These are phyloP conservation scores for Platycercus adscitus DNA, from an alignment of 2,113 vertebrate species.

Conservation along the genomic window DNA sequence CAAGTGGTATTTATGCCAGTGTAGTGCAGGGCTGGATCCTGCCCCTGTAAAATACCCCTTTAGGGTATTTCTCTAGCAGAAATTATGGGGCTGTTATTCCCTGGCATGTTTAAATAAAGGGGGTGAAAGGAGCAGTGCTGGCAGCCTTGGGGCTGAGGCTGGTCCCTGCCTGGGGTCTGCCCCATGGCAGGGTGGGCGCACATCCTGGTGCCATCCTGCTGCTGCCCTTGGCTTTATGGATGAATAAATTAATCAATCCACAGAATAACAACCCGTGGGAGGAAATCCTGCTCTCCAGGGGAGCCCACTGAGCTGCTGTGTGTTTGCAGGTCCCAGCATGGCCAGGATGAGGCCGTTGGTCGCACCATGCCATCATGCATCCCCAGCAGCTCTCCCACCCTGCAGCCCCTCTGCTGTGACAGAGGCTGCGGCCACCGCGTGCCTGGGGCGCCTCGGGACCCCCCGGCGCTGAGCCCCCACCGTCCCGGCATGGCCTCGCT, in stretches of 20 bases:
- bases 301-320: not conserved
- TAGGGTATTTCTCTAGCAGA: not conserved
- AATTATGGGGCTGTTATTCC: not conserved
- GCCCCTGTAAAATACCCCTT: not conserved
- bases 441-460: conserved; percentile 41
- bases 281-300: fast-evolving
- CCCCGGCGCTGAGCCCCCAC: conserved; percentile 68
- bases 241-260: not conserved
- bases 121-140: not conserved
- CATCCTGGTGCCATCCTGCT: not conserved
- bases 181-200: not conserved
- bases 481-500: conserved; percentile 86
- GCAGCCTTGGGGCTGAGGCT: not conserved
- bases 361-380: conserved; percentile 85
- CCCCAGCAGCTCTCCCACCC: conserved; percentile 77
- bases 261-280: fast-evolving
- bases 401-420: conserved; percentile 67
- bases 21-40: not conserved
- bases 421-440: conserved; percentile 50
- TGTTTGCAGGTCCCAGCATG: conserved; percentile 55
- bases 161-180: not conserved
- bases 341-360: conserved; percentile 54
- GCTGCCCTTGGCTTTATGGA: not conserved
- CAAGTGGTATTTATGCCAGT: fast-evolving
- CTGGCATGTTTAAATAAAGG: not conserved